Percentiles rank a stretch among this genome's conserved stretches.
Conservation (phyloP, 1,140 invertebrate genomes). For the Pygmarrhopalites habei region DNA sequence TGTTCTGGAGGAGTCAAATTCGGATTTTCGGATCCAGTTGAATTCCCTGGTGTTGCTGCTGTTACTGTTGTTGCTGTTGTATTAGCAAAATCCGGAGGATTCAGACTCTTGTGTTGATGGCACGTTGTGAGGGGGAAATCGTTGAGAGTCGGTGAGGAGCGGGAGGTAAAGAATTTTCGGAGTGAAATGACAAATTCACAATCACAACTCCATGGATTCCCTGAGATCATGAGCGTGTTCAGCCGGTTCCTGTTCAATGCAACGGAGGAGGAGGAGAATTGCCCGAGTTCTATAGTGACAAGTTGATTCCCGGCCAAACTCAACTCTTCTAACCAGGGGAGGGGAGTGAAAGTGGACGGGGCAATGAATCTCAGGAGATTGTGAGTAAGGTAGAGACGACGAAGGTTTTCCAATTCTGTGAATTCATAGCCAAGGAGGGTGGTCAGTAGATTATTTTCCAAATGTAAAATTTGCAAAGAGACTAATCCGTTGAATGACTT, state of each 20-base stretch:
- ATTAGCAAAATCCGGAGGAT: too few species aligned
- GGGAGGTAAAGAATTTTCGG: too few species aligned
- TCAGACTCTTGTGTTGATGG: too few species aligned
- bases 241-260: constrained; percentile 64
- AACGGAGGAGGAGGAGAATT: too few species aligned
- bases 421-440: constrained; percentile 82
- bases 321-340: constrained; percentile 69
- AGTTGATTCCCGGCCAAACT: constrained; percentile 76
- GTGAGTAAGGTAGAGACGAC: constrained; percentile 79
- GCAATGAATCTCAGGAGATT: constrained; percentile 70
- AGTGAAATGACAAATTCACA: constrained; percentile 82
- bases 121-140: too few species aligned
- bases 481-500: constrained; percentile 83
- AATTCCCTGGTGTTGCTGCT: not conserved
- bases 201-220: constrained; percentile 81
- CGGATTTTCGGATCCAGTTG: too few species aligned
- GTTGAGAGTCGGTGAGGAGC: too few species aligned
- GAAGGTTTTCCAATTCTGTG: constrained; percentile 67
- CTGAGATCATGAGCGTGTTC: constrained; percentile 61
- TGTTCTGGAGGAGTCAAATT: too few species aligned
- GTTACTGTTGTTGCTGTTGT: not conserved
- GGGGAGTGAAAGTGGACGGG: constrained; percentile 69
- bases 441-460: constrained; percentile 73
- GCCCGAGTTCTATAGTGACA: too few species aligned
- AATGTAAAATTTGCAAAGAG: constrained; percentile 68